These are phyloP conservation scores for Bucco capensis DNA, from an alignment of 2,113 vertebrate species.

Conservation along the genomic window DNA sequence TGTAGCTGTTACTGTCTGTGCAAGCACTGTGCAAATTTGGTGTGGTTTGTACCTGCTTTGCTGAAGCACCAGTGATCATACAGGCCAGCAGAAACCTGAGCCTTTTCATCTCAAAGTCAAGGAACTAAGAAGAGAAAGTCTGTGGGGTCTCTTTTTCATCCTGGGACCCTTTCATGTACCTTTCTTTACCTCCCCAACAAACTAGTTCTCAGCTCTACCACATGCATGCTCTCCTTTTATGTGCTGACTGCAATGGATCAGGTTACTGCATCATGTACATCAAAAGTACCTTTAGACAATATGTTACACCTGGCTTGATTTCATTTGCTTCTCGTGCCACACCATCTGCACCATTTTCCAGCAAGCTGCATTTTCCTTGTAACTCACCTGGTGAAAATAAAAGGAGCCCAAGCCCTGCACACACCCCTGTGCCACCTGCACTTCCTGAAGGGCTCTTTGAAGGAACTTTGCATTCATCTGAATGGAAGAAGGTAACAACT, in stretches of 20 bases:
- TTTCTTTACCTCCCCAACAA: neutral
- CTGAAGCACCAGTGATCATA: neutral
- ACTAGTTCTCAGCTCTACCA: neutral
- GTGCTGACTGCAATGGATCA: constrained; percentile 1
- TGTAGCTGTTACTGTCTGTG: neutral
- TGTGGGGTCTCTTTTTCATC: neutral
- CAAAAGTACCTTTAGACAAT: constrained; percentile 8
- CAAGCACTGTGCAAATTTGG: neutral
- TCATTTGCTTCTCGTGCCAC: constrained; percentile 21
- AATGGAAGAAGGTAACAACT: neutral
- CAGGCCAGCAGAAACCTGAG: neutral
- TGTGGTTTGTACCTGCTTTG: neutral
- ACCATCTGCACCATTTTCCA: constrained; percentile 31
- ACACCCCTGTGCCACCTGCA: neutral
- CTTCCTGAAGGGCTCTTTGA: constrained; percentile 3
- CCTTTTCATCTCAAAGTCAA: neutral
- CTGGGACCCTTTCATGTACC: neutral
- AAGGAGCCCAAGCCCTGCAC: neutral
- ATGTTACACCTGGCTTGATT: neutral
- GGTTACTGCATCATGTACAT: neutral
- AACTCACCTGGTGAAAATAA: neutral
- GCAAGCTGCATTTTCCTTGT: neutral
- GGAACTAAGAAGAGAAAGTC: neutral
- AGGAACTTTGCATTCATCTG: neutral
- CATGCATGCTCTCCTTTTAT: neutral